A percentile compares a stretch with the other conserved stretches of the same genome.
phyloP scores from a whole-genome alignment of 2,113 vertebrate genomes.

The Fregetta grallaria region DNA sequence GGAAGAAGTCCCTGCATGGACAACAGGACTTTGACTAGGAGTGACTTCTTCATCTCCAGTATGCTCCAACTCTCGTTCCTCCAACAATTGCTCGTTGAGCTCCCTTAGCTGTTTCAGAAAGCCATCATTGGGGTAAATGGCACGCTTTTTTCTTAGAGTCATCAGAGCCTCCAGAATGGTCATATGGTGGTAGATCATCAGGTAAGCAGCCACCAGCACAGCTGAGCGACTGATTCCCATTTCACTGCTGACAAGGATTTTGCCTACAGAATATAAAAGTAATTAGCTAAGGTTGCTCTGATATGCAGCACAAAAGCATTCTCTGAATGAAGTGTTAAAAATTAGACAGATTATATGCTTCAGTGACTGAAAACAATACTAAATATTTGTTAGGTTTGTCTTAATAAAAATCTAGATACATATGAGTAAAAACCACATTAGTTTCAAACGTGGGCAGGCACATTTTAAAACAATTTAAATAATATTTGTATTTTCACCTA shows the following conservation, averaged over 20 bases:
- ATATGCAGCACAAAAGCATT: background rate
- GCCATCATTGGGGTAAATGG: conserved; percentile 91
- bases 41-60: conserved; percentile 60
- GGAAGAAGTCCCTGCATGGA: conserved; percentile 48
- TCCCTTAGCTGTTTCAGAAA: conserved; percentile 94
- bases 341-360: background rate
- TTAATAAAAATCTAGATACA: background rate
- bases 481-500: background rate
- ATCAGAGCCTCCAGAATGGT: conserved; percentile 88
- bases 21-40: conserved; percentile 81
- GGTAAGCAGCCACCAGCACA: conserved; percentile 89
- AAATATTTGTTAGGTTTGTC: background rate
- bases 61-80: conserved; percentile 80
- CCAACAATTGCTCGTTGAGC: conserved; percentile 88
- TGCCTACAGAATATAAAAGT: conserved; percentile 76
- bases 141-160: conserved; percentile 85
- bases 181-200: conserved; percentile 98
- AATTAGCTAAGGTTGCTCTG: background rate
- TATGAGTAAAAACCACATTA: background rate
- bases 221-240: conserved; percentile 95
- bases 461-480: background rate
- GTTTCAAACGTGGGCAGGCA: background rate
- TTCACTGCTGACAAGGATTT: conserved; percentile 91
- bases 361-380: background rate
- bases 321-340: background rate